These are phyloP conservation scores for Bufo bufo DNA, from an alignment of 2,113 vertebrate genomes.

Conservation along the genomic window DNA sequence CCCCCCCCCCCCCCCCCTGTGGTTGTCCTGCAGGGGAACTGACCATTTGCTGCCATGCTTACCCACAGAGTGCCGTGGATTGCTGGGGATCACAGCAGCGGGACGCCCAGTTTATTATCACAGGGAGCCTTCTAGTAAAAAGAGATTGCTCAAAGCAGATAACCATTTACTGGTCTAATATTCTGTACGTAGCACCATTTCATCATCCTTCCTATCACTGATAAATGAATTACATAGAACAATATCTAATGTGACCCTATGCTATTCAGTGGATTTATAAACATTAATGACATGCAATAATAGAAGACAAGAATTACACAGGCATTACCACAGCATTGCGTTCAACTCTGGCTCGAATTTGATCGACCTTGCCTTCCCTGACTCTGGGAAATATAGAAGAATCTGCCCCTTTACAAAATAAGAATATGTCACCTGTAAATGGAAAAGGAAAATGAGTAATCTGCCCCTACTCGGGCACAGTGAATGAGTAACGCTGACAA, in stretches of 20 bases:
- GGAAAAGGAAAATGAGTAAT: neutral
- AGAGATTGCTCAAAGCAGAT: no score
- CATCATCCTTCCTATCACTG: neutral
- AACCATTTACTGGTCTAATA: no score
- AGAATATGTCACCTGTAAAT: slow-evolving; percentile 82
- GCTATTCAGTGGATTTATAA: neutral
- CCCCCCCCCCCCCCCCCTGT: no score
- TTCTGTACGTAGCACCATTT: no score
- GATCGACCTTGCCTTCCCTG: slow-evolving; percentile 89
- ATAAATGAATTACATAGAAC: neutral
- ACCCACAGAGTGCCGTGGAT: no score
- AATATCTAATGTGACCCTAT: neutral
- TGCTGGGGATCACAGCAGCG: no score
- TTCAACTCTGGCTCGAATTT: slow-evolving; percentile 87
- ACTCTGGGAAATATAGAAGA: slow-evolving; percentile 95
- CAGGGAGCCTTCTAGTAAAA: no score
- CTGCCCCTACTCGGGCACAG: neutral
- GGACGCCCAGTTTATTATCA: no score
- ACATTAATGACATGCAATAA: neutral
- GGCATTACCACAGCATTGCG: slow-evolving; percentile 93
- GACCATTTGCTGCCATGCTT: no score
- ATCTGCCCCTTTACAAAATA: slow-evolving; percentile 98
- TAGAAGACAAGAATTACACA: neutral
- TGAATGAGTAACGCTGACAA: neutral
- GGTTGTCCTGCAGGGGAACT: no score